Base-by-base conservation (phyloP, 2,888 invertebrate species). In the Caenorhabditis parvicauda region DNA sequence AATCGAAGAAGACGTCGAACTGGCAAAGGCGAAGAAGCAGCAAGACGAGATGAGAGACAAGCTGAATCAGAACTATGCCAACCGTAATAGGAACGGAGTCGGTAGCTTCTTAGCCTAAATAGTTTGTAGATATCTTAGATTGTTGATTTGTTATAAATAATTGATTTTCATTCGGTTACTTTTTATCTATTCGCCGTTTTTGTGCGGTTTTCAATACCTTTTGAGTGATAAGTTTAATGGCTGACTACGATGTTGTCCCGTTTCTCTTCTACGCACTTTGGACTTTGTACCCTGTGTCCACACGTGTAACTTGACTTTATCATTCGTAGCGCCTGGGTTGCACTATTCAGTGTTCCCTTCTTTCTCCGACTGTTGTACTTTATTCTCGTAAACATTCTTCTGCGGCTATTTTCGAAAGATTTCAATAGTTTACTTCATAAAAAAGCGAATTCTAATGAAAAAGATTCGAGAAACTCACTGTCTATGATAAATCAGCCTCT, bases 21-120 rank as follows among this genome's bases (percentile, higher is more conserved):
- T 67, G 29, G 28, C 48, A 25, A 64, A 59, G 39, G 53, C 49
- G 2, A 38, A 37, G 51, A 63, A 69, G 38, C 66, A 67, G 29
- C 64, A 63, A 44, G 65, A 64, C 7, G 60, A 69, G 29, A 21
- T 64, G 49, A 54, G 54, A 25, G 59, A 60, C 22, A 62, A 55
- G 37, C 44, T 61, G 29, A 74, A 75, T 48, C 60, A 66, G n/a
- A 43, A 44, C 19, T 72, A 53, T 47, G 71, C 65, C 14, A 75
- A 75, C 55, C 55, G 71, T 14, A 67, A 74, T 60, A 45, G 76
- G 50, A 42, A 64, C 14, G 21, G 38, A 29, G 48, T 70, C 35
- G 70, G 70, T 54, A 38, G 60, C 24, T 65, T 66, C 52, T 62
- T 72, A 9, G 52, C 64, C 12, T 74, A 59, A 53, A 38, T 28